These are phyloP conservation scores for Miltochrista miniata DNA, from an alignment of 2,888 invertebrate species.

Conservation along the genomic window DNA sequence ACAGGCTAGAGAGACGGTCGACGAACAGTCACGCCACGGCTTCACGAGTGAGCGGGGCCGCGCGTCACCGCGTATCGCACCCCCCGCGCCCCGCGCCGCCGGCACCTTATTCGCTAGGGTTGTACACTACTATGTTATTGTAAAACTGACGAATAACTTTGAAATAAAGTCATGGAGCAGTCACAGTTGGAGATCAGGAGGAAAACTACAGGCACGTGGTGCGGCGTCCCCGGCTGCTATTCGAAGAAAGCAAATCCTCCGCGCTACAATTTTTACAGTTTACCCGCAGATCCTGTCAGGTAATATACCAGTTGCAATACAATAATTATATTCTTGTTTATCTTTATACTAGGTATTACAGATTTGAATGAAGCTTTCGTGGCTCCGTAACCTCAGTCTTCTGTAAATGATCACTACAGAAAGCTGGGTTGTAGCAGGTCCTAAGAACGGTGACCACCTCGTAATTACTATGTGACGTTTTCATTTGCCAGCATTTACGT, in stretches of 20 bases:
- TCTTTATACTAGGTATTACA: too few relatives aligned
- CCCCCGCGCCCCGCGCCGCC: not conserved
- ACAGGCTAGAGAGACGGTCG: not conserved
- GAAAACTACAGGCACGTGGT: not conserved
- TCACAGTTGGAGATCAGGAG: not conserved
- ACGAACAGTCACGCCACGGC: not conserved
- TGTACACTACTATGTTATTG: not conserved
- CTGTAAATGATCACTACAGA: too few relatives aligned
- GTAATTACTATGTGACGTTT: too few relatives aligned
- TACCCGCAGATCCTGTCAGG: not conserved
- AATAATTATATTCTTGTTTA: too few relatives aligned
- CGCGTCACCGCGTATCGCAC: not conserved
- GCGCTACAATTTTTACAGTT: not conserved
- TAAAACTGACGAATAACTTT: not conserved
- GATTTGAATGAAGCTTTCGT: too few relatives aligned
- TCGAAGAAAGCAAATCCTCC: not conserved
- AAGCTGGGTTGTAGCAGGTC: too few relatives aligned
- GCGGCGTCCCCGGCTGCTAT: not conserved
- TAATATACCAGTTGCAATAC: too few relatives aligned
- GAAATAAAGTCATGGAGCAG: not conserved
- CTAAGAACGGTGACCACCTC: too few relatives aligned
- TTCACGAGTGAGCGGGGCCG: not conserved
- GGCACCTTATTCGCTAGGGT: not conserved
- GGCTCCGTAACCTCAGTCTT: too few relatives aligned
- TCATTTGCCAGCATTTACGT: too few relatives aligned